These are phyloP conservation scores for Pristionchus arcanus DNA, from an alignment of 2,888 invertebrate genomes.

Conservation along the genomic window DNA sequence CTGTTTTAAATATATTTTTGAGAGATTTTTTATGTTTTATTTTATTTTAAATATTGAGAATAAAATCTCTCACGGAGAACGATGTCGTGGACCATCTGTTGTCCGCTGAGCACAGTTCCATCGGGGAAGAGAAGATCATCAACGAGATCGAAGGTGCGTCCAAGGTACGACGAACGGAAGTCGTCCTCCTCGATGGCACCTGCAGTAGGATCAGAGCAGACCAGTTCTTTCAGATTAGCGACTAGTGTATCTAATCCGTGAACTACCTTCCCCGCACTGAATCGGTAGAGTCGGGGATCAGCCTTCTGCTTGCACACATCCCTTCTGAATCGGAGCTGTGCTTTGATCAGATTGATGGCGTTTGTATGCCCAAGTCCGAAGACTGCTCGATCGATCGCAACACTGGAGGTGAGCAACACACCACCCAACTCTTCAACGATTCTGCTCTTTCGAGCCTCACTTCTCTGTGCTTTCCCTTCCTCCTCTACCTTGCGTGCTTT, in stretches of 20 bases:
- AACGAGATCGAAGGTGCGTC: neutral
- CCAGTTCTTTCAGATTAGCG: neutral
- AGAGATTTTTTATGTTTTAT: too few species aligned
- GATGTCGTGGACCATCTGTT: neutral
- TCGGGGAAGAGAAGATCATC: neutral
- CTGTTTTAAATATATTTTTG: too few species aligned
- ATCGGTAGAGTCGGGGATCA: too few species aligned
- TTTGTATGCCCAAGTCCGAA: neutral
- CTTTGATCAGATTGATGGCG: neutral
- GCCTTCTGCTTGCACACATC: neutral
- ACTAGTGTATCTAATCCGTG: neutral
- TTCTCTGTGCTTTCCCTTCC: neutral
- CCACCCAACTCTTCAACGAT: neutral
- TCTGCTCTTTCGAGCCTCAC: neutral
- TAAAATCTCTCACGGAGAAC: neutral
- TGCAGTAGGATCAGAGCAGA: neutral
- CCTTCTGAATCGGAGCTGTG: neutral
- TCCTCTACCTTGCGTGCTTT: slow-evolving; percentile 7
- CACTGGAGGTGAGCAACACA: too few species aligned
- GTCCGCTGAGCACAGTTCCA: neutral
- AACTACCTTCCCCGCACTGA: too few species aligned
- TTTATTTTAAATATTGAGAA: too few species aligned
- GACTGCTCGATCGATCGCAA: neutral
- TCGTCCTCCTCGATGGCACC: neutral
- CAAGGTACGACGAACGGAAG: neutral